phyloP scores from a whole-genome alignment of 1,140 invertebrate species.

The Agrilus planipennis region DNA sequence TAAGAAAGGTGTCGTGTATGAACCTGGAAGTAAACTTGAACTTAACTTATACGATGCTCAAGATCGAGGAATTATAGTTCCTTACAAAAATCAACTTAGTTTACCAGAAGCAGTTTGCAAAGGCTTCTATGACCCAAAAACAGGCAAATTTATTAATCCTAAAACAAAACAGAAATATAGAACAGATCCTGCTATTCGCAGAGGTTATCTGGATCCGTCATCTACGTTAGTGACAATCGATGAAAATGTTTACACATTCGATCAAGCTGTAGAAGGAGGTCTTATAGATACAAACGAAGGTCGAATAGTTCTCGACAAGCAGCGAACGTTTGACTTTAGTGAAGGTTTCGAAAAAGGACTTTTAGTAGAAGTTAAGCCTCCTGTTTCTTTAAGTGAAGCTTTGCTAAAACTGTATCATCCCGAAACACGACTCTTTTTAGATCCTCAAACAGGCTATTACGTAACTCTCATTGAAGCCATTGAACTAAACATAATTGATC shows the following conservation, averaged over 20 bases:
- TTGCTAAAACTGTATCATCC: slow-evolving; percentile 72
- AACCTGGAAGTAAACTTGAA: slow-evolving; percentile 60
- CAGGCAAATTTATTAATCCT: slow-evolving; percentile 56
- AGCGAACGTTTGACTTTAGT: slow-evolving; percentile 63
- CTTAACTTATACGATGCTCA: slow-evolving; percentile 68
- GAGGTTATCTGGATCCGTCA: slow-evolving; percentile 66
- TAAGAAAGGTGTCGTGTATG: slow-evolving; percentile 60
- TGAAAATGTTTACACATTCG: slow-evolving; percentile 65
- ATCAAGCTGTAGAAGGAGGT: slow-evolving; percentile 64
- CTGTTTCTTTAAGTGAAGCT: slow-evolving; percentile 73
- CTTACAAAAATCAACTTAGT: slow-evolving; percentile 68
- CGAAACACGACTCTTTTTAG: slow-evolving; percentile 61
- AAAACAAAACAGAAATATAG: slow-evolving; percentile 61
- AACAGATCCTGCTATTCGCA: slow-evolving; percentile 44
- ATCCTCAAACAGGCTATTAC: slow-evolving; percentile 62
- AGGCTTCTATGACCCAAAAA: slow-evolving; percentile 66
- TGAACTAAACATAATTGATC: slow-evolving; percentile 61
- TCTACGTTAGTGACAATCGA: slow-evolving; percentile 64
- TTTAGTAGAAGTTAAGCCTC: slow-evolving; percentile 65
- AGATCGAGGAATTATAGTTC: slow-evolving; percentile 67
- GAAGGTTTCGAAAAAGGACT: slow-evolving; percentile 79
- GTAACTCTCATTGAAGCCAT: slow-evolving; percentile 66
- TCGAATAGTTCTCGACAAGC: slow-evolving; percentile 43
- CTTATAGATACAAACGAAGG: slow-evolving; percentile 68
- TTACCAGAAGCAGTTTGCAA: slow-evolving; percentile 76